A percentile compares a stretch with the other conserved stretches of the same genome.
These are phyloP conservation scores for Xestia c-nigrum DNA, from an alignment of 2,888 invertebrate genomes.

Conservation along the genomic window DNA sequence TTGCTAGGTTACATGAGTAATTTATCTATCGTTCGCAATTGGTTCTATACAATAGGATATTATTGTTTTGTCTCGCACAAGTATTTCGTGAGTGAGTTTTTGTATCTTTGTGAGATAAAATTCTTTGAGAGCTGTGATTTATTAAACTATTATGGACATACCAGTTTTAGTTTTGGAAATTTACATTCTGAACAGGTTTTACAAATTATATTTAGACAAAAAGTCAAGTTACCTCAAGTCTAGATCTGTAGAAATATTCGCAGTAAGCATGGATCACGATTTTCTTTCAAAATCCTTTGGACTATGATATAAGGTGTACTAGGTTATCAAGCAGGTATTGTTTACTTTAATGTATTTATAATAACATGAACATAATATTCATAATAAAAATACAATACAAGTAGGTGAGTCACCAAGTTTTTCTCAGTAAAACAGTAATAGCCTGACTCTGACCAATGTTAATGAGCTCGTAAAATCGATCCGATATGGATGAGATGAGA, in stretches of 20 bases:
- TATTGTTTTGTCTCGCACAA: slow-evolving; percentile 34
- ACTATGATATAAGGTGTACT: neutral
- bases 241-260: neutral
- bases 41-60: slow-evolving; percentile 39
- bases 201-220: neutral
- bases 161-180: slow-evolving; percentile 6
- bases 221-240: neutral
- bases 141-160: neutral
- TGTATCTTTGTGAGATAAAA: neutral
- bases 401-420: slow-evolving; percentile 44
- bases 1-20: slow-evolving; percentile 50
- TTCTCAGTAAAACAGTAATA: slow-evolving; percentile 37
- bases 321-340: slow-evolving; percentile 12
- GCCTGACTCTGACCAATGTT: slow-evolving; percentile 30
- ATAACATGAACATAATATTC: slow-evolving; percentile 18
- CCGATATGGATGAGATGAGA: slow-evolving; percentile 20
- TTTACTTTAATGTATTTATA: slow-evolving; percentile 9
- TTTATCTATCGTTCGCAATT: slow-evolving; percentile 55
- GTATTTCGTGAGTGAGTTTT: slow-evolving; percentile 20
- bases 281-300: neutral
- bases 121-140: slow-evolving; percentile 8
- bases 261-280: neutral
- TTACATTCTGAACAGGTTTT: slow-evolving; percentile 18
- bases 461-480: slow-evolving; percentile 56
- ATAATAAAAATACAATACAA: slow-evolving; percentile 32